Percentiles rank a stretch among this genome's conserved stretches.
phyloP scores from a whole-genome alignment of 2,797 vertebrate species.

The Sebastes nivosus region DNA sequence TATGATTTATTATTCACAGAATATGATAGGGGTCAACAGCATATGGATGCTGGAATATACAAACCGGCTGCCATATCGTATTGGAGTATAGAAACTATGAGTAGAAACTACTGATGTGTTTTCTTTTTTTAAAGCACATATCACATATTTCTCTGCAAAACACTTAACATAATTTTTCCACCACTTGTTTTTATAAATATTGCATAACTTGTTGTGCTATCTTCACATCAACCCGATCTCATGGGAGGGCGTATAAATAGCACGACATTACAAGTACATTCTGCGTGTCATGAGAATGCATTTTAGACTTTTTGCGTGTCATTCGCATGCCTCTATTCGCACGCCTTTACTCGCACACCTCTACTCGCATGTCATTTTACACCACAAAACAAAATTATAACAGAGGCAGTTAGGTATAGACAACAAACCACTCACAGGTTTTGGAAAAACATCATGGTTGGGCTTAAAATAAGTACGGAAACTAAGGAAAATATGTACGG shows the following conservation, averaged over 20 bases:
- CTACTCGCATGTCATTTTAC: rapidly evolving
- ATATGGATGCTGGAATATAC: constrained; percentile 12
- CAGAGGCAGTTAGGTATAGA: rapidly evolving
- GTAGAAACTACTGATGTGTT: neutral
- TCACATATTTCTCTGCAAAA: neutral
- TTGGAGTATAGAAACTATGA: neutral
- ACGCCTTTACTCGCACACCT: too few relatives aligned
- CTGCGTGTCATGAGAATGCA: neutral
- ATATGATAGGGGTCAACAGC: constrained; percentile 38
- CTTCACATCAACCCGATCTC: neutral
- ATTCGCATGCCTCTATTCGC: too few relatives aligned
- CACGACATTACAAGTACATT: neutral
- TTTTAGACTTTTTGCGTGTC: neutral
- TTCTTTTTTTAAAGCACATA: neutral
- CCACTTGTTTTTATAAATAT: neutral
- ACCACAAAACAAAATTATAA: neutral
- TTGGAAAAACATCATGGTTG: neutral
- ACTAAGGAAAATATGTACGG: neutral
- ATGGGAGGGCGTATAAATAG: neutral
- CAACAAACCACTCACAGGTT: neutral
- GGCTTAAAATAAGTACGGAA: neutral
- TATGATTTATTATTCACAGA: constrained; percentile 40
- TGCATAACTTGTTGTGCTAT: neutral
- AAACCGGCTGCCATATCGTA: constrained; percentile 11
- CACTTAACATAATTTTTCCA: neutral